These are phyloP conservation scores for Chironomus striatipennis DNA, from an alignment of 1,140 invertebrate species.

Conservation along the genomic window DNA sequence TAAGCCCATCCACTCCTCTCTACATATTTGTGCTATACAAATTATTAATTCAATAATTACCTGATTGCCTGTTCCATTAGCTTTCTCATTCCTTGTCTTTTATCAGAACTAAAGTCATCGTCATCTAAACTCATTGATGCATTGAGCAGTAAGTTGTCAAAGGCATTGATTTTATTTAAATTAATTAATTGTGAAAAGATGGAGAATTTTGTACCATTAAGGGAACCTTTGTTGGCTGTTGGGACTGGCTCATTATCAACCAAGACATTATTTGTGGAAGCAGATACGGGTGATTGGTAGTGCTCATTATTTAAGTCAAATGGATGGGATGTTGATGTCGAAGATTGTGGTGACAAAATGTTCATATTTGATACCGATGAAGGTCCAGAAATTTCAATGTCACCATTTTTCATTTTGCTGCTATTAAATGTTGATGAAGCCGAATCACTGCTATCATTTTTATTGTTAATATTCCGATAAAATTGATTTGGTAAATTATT, in stretches of 20 bases:
- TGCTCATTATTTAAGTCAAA: not conserved
- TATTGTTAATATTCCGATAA: not conserved
- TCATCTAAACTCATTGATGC: slow-evolving; percentile 6
- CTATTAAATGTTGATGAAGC: not conserved
- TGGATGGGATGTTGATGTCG: not conserved
- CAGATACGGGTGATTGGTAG: not conserved
- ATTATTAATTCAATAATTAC: not conserved
- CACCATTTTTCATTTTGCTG: slow-evolving; percentile 15
- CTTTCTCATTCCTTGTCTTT: slow-evolving; percentile 14
- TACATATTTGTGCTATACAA: too few relatives aligned
- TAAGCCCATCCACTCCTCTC: not conserved
- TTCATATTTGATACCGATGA: not conserved
- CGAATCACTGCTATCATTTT: slow-evolving; percentile 15
- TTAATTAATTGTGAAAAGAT: slow-evolving; percentile 11
- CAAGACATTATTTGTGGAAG: not conserved
- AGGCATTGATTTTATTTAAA: slow-evolving; percentile 20
- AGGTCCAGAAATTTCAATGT: not conserved
- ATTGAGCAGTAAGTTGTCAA: not conserved
- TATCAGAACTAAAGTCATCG: not conserved
- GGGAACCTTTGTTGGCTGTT: not conserved
- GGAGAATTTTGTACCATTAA: slow-evolving; percentile 20
- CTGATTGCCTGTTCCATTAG: slow-evolving; percentile 17
- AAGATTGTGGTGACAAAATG: not conserved
- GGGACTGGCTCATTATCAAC: not conserved
- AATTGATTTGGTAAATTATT: slow-evolving; percentile 20